Conservation (phyloP, 1,140 invertebrate species). For the Anastrepha ludens region DNA sequence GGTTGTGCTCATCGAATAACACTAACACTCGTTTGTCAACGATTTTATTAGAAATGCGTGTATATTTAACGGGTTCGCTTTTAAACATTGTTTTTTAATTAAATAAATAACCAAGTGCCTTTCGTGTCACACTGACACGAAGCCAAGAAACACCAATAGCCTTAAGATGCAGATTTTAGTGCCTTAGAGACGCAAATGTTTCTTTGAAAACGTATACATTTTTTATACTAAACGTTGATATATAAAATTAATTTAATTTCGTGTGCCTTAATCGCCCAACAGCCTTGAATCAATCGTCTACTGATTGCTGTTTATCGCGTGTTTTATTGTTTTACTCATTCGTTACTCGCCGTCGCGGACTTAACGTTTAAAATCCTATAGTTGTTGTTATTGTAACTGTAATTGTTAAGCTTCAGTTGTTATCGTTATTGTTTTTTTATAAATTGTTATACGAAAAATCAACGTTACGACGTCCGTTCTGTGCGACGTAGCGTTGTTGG, state of each 20-base stretch:
- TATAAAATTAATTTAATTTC: neutral
- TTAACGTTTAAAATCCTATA: slow-evolving; percentile 33
- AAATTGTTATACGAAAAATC: slow-evolving; percentile 40
- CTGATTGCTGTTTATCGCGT: neutral
- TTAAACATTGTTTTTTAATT: slow-evolving; percentile 6
- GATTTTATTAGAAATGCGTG: neutral
- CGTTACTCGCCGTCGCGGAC: neutral
- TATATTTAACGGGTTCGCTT: slow-evolving; percentile 32
- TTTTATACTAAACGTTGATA: neutral
- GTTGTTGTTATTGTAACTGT: slow-evolving; percentile 33
- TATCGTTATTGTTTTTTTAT: slow-evolving; percentile 6
- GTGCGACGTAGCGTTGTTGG: slow-evolving; percentile 42
- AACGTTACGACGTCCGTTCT: slow-evolving; percentile 29
- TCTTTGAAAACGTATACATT: neutral
- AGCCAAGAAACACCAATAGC: neutral
- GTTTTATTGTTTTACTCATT: slow-evolving; percentile 19
- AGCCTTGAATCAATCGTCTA: neutral
- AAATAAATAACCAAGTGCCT: slow-evolving; percentile 43
- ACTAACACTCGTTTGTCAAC: neutral
- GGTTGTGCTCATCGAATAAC: slow-evolving; percentile 18
- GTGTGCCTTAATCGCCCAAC: slow-evolving; percentile 35
- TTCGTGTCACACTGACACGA: neutral
- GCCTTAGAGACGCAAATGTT: slow-evolving; percentile 34
- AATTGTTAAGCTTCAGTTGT: slow-evolving; percentile 37
- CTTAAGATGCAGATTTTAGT: slow-evolving; percentile 3